Conservation (phyloP, 2,797 vertebrate genomes). For the Parambassis ranga region DNA sequence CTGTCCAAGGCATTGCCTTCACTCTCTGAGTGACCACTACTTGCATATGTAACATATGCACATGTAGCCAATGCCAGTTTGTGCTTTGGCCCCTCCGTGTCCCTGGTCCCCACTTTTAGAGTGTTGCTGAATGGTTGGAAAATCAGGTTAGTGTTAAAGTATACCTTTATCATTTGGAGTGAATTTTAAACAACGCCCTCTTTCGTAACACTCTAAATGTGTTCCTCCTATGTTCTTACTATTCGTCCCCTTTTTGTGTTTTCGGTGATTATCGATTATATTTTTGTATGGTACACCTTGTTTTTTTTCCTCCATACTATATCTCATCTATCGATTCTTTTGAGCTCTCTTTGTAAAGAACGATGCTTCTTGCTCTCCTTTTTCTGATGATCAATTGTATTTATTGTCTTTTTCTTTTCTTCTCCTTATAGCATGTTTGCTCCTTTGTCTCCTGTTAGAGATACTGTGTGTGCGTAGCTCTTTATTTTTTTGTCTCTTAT, state of each 20-base stretch:
- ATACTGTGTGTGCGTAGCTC: conserved; percentile 66
- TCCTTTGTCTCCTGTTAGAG: conserved; percentile 67
- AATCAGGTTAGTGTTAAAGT: conserved; percentile 45
- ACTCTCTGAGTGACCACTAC: conserved; percentile 80
- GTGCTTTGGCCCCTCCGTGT: conserved; percentile 76
- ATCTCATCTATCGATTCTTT: conserved; percentile 47
- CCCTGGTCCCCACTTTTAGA: conserved; percentile 76
- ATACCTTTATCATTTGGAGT: conserved; percentile 5
- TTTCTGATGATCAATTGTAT: conserved; percentile 68
- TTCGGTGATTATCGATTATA: conserved; percentile 42
- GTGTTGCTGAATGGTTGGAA: conserved; percentile 75
- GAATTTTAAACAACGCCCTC: conserved; percentile 45
- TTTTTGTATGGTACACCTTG: conserved; percentile 48
- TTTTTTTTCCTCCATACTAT: conserved; percentile 42
- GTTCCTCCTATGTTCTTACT: conserved; percentile 64
- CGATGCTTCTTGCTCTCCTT: conserved; percentile 45
- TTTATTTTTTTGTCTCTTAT: conserved; percentile 70
- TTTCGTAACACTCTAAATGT: conserved; percentile 81
- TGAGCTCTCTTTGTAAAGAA: conserved; percentile 48
- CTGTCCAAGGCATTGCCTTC: conserved; percentile 75
- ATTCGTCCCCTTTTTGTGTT: conserved; percentile 64
- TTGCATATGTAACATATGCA: conserved; percentile 78
- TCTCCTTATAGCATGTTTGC: conserved; percentile 66
- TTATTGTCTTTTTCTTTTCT: conserved; percentile 70
- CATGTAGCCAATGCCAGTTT: conserved; percentile 79